Evolutionary conservation across 2,888 invertebrate genomes (phyloP).

Genomic region (Microplitis manilae): DNA sequence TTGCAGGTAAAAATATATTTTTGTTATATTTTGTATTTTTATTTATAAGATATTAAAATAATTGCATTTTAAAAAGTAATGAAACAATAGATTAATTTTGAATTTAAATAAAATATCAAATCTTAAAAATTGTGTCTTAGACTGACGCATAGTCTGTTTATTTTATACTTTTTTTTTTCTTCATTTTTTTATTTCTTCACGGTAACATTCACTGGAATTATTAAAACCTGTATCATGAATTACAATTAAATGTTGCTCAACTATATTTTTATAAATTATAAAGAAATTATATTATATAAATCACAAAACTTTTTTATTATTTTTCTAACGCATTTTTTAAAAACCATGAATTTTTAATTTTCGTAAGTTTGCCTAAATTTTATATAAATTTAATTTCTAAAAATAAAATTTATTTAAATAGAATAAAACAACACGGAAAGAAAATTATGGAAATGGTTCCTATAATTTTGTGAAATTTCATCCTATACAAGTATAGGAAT

Average conservation of each 20-base stretch:
- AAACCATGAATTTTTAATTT: background rate
- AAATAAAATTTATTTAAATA: background rate
- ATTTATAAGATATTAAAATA: background rate
- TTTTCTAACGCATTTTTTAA: background rate
- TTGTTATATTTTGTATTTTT: conserved; percentile 1
- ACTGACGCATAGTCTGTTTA: background rate
- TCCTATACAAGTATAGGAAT: too few relatives aligned
- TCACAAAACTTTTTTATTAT: background rate
- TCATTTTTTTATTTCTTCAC: background rate
- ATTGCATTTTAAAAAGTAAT: background rate
- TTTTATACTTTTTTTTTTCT: conserved; percentile 16
- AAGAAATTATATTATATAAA: background rate
- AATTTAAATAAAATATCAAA: background rate
- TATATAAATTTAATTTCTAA: background rate
- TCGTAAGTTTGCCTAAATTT: background rate
- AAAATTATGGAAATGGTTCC: too few relatives aligned
- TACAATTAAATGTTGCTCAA: background rate
- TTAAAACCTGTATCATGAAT: conserved; percentile 13
- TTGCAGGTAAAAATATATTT: conserved; percentile 49
- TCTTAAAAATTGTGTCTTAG: background rate
- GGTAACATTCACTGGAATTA: conserved; percentile 29
- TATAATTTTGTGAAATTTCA: too few relatives aligned
- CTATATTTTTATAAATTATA: background rate
- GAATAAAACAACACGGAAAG: too few relatives aligned
- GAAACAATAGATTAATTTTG: background rate